A percentile compares a stretch with the other conserved stretches of the same genome.
These are phyloP conservation scores for Oreochromis grahami DNA, from an alignment of 2,797 vertebrate species.

Conservation along the genomic window DNA sequence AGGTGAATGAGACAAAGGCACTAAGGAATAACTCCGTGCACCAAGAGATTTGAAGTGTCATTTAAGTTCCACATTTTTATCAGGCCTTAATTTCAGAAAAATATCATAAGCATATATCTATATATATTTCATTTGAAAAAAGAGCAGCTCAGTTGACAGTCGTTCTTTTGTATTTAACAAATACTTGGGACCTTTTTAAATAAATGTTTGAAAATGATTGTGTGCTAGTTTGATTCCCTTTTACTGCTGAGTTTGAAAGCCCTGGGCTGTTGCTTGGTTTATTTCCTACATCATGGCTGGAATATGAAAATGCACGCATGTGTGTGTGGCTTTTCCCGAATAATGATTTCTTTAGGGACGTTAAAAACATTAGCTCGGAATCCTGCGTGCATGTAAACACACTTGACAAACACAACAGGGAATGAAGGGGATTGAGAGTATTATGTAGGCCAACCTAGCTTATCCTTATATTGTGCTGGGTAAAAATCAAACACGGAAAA, in stretches of 20 bases:
- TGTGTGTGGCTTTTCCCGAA: neutral
- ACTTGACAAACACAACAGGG: neutral
- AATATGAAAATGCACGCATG: neutral
- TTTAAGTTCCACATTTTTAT: neutral
- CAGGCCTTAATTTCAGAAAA: neutral
- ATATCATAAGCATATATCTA: neutral
- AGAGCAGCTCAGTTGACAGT: neutral
- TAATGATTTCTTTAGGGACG: conserved; percentile 25
- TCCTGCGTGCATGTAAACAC: neutral
- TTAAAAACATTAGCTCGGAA: neutral
- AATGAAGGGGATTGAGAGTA: neutral
- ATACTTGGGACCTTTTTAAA: neutral
- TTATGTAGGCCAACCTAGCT: neutral
- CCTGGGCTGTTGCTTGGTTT: neutral
- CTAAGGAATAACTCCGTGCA: neutral
- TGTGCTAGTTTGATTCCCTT: neutral
- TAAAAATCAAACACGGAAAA: neutral
- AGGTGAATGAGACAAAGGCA: neutral
- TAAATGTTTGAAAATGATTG: neutral
- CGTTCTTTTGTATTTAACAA: neutral
- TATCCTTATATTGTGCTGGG: neutral
- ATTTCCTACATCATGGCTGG: neutral
- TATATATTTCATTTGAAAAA: neutral
- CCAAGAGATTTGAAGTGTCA: neutral
- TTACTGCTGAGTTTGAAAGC: neutral